Conservation (phyloP, 2,797 vertebrate genomes). For the Ctenosaura bakeri region DNA sequence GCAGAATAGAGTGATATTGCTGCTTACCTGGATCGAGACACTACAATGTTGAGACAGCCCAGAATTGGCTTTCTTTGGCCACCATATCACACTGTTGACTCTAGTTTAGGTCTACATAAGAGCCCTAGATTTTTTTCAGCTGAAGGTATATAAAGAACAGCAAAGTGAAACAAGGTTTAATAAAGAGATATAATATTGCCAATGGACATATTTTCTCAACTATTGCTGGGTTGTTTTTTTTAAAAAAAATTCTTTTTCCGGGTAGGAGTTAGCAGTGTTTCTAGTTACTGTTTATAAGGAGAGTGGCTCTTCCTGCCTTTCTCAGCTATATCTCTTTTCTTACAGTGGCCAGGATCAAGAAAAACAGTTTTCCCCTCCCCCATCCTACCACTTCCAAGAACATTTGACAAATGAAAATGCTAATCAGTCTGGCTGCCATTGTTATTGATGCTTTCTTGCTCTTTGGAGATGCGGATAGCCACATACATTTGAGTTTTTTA, state of each 20-base stretch:
- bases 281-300: neutral
- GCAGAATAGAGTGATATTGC: too few species aligned
- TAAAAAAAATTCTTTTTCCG: neutral
- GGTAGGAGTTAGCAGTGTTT: neutral
- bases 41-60: too few species aligned
- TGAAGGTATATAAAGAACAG: too few species aligned
- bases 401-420: neutral
- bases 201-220: neutral
- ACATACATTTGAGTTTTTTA: neutral
- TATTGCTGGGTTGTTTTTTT: neutral
- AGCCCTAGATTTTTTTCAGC: too few species aligned
- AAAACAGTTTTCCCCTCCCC: neutral
- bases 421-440: neutral
- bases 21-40: too few species aligned
- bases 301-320: neutral
- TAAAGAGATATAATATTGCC: neutral
- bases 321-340: neutral
- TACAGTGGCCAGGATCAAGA: neutral
- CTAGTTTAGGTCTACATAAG: too few species aligned
- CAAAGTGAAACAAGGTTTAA: neutral
- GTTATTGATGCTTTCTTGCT: neutral
- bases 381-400: too few species aligned
- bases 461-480: neutral
- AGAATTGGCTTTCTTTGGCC: too few species aligned
- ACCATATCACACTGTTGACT: too few species aligned